Evolutionary conservation across 2,888 invertebrate species (phyloP).

Genomic region (Peribatodes rhomboidaria): DNA sequence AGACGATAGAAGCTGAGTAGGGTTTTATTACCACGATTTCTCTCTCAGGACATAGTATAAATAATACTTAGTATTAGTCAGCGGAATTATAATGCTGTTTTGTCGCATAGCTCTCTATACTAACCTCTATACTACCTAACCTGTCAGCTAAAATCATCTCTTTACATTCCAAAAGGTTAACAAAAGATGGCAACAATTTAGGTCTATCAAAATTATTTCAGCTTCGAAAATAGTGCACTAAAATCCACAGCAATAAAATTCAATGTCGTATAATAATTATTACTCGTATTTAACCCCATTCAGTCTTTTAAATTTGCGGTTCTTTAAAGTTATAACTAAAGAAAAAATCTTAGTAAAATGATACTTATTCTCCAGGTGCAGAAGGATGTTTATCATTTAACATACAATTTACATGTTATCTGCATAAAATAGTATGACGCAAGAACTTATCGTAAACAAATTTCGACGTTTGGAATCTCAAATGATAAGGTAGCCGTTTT

Average conservation of each 20-base stretch:
- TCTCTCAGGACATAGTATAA: not conserved
- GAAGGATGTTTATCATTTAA: not conserved
- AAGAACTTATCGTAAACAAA: constrained; percentile 20
- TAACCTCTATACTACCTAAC: no score
- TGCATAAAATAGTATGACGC: constrained; percentile 12
- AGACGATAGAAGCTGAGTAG: constrained; percentile 19
- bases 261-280: no score
- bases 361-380: not conserved
- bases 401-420: constrained; percentile 18
- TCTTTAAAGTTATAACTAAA: not conserved
- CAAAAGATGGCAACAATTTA: no score
- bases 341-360: not conserved
- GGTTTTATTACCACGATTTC: constrained; percentile 23
- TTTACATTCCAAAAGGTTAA: no score
- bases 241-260: no score
- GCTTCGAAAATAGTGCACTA: no score
- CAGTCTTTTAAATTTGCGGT: no score
- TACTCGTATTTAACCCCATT: no score
- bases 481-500: constrained; percentile 2
- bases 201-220: no score
- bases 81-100: no score
- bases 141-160: no score
- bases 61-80: not conserved
- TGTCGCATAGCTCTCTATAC: not conserved
- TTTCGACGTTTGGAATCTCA: constrained; percentile 3